Base-by-base conservation (phyloP, 1,140 invertebrate species). In the Tribolium castaneum region DNA sequence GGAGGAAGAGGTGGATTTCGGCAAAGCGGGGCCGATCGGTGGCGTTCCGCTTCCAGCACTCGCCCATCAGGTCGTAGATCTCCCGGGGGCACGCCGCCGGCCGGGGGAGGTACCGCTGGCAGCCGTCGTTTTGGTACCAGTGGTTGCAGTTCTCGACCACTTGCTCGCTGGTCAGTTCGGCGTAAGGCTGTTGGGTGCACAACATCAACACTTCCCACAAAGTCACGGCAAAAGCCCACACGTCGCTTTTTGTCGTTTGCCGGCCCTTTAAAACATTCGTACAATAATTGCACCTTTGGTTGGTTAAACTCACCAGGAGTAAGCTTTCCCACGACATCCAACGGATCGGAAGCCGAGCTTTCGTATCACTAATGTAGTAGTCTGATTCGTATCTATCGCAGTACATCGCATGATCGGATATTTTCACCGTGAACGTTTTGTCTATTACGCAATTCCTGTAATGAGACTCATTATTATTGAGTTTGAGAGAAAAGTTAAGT, bases 351-450 rank as follows among this genome's bases (percentile, higher is more conserved):
- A 92, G 88, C 49, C 94, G 92, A 5, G 93, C 91, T 80, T 95
- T 94, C 19, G 93, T 94, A 78, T 94, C 94, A 82, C 95, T 93
- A 14, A 94, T 89, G 85, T 94, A 95, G 86, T 97, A 97, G 84
- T 97, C 95, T 0, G 90, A 87, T 62, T 94, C 91, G 85, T 96
- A 97, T 78, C 94, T 90, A 80, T 91, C 92, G 80, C 95, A 94
- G 84, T 94, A 96, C 91, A 96, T 95, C 1, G 95, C 96, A 86
- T 97, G 96, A 87, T 96, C 95, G 50, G 93, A 94, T 76, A 97
- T 93, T 88, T 96, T 96, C 76, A 96, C 92, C 30, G 90, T 90
- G 82, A 93, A 93, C 80, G 92, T 91, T 81, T 92, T 90, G 79
- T 94, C 94, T 78, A 97, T 94, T 75, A 97, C 90, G 86, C 95